Evolutionary conservation across 2,888 invertebrate genomes (phyloP), one percentile per base, ranked within the genome.

Genomic region (Liodrosophila aerea): DNA sequence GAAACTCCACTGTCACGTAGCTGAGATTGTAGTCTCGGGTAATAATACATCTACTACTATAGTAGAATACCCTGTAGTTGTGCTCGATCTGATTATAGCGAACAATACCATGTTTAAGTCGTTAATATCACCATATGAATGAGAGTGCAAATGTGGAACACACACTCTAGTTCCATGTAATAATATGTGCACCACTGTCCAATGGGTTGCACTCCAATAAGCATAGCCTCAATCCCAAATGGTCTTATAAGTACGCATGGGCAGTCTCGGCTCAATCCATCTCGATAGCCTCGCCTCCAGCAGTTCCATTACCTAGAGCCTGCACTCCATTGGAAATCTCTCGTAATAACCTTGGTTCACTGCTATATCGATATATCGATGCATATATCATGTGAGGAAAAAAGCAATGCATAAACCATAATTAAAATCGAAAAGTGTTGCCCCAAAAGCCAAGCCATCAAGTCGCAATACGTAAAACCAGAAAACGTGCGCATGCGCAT

Each of bases 361-460:
- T 22, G 5, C 22, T 22, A 22, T 22, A 34, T 27, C 29, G 15
- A 13, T 44, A 16, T 37, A 52, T 31, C 30, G 33, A 36, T 36
- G 34, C n/a, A 30, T 54, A 40, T 51, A 7, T 34, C 9, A 47
- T 43, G 30, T 44, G 15, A 39, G 53, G 3, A 22, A 22, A 2
- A 39, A 57, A 50, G 58, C 77, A 73, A 66, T 60, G 73, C 59
- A 76, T 76, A 73, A 73, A 60, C 76, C 66, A 75, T 80, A 76
- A 83, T 76, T 80, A 83, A 83, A 80, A 75, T 60, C 57, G 66
- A 76, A 83, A 65, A 69, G 56, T 61, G 57, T 74, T 80, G 76
- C 61, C 65, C 76, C 64, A 73, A 82, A 78, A 77, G 57, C 61
- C 60, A 39, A 52, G 27, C n/a, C 51, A 53, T 36, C 57, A 58